Conservation (phyloP, 2,888 invertebrate species). For the Ecdyonurus torrentis region DNA sequence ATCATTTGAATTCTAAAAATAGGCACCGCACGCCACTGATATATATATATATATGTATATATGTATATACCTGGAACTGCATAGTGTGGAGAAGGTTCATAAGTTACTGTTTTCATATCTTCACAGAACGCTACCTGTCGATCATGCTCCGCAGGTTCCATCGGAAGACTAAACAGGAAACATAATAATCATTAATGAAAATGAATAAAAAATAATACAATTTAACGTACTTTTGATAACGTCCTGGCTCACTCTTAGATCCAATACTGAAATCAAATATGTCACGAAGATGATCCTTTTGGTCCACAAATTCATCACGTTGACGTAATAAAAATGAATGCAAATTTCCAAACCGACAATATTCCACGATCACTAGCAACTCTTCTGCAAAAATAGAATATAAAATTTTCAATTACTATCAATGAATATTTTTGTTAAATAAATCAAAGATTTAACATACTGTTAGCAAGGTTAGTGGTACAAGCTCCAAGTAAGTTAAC, state of each 20-base stretch:
- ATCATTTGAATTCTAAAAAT: too few species aligned
- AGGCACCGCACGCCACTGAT: too few species aligned
- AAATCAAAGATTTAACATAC: slow-evolving; percentile 20
- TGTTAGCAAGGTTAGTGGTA: slow-evolving; percentile 29
- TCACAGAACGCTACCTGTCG: not conserved
- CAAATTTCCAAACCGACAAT: slow-evolving; percentile 8
- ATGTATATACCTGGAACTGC: not conserved
- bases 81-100: not conserved
- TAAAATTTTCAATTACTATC: not conserved
- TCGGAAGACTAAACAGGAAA: not conserved
- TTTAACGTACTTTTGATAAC: not conserved
- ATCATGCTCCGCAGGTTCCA: too few species aligned
- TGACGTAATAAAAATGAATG: slow-evolving; percentile 5
- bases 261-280: not conserved
- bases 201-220: not conserved
- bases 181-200: not conserved
- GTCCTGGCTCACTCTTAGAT: not conserved
- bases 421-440: not conserved
- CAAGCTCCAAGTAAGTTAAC: slow-evolving; percentile 35
- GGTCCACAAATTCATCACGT: slow-evolving; percentile 6
- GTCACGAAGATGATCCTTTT: not conserved
- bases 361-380: slow-evolving; percentile 1
- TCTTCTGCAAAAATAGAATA: not conserved
- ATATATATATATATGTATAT: too few species aligned
- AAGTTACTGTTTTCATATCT: not conserved